phyloP scores from a whole-genome alignment of 2,113 vertebrate genomes.

The Petrocephalus microphthalmus region DNA sequence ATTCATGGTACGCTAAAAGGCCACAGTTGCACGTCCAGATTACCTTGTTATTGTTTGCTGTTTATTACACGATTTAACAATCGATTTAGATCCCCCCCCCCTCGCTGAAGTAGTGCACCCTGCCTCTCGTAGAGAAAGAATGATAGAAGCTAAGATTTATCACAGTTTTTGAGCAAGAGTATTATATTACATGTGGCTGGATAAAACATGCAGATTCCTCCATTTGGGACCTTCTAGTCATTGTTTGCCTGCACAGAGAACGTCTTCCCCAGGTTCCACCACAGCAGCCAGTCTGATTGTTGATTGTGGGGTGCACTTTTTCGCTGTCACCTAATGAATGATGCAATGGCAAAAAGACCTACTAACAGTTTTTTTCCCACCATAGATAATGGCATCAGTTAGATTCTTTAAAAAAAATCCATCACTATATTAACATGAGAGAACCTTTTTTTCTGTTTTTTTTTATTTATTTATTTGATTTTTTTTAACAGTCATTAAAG shows the following conservation, averaged over 20 bases:
- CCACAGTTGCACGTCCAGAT: conserved; percentile 56
- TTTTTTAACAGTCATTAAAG: conserved; percentile 16
- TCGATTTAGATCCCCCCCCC: conserved; percentile 43
- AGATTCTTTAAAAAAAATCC: conserved; percentile 25
- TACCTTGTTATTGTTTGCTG: conserved; percentile 28
- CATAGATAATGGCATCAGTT: conserved; percentile 30
- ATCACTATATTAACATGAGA: conserved; percentile 35
- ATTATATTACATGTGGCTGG: background rate
- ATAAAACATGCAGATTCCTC: background rate
- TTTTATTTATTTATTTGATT: conserved; percentile 21
- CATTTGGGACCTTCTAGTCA: background rate
- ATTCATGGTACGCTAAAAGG: conserved; percentile 85
- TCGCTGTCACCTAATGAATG: conserved; percentile 33
- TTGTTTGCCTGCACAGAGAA: background rate
- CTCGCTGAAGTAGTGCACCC: conserved; percentile 52
- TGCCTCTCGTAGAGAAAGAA: conserved; percentile 12
- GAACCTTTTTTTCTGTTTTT: conserved; percentile 13
- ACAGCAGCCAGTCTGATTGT: background rate
- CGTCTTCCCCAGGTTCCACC: background rate
- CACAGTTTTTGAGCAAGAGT: background rate
- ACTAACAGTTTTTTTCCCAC: conserved; percentile 20
- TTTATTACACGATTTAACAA: conserved; percentile 21
- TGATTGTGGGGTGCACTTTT: conserved; percentile 37
- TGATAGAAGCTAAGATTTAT: background rate
- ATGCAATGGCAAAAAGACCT: conserved; percentile 14